phyloP scores from a whole-genome alignment of 2,888 invertebrate species.

The Drosophila anceps region DNA sequence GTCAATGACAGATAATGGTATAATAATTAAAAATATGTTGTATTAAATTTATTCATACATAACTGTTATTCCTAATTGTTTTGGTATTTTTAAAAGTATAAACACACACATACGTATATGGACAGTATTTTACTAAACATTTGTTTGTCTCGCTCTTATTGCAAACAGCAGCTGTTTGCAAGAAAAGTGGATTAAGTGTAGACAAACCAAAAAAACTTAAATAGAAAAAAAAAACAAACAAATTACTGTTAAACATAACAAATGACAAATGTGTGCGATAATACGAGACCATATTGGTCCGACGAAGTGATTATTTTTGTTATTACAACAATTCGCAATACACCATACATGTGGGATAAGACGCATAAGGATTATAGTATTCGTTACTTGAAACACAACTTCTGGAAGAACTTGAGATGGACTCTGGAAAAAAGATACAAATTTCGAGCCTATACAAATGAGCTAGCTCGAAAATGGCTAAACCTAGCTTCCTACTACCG shows the following conservation, averaged over 20 bases:
- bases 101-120: constrained; percentile 12
- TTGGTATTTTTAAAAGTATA: constrained; percentile 3
- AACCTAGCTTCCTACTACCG: constrained; percentile 52
- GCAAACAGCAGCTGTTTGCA: constrained; percentile 39
- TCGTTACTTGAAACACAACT: constrained; percentile 50
- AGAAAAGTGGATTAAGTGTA: constrained; percentile 45
- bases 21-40: neutral
- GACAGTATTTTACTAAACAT: constrained; percentile 44
- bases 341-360: constrained; percentile 58
- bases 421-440: constrained; percentile 47
- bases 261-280: constrained; percentile 39
- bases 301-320: constrained; percentile 48
- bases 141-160: constrained; percentile 42
- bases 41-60: neutral
- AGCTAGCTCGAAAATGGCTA: constrained; percentile 50
- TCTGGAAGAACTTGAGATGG: constrained; percentile 53
- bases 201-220: neutral
- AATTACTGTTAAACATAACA: neutral
- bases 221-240: neutral
- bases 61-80: neutral
- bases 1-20: neutral
- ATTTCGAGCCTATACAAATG: constrained; percentile 51
- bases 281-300: constrained; percentile 48
- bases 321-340: constrained; percentile 50
- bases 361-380: constrained; percentile 52